phyloP scores from a whole-genome alignment of 2,797 vertebrate species.

The Gallinago solitaria region DNA sequence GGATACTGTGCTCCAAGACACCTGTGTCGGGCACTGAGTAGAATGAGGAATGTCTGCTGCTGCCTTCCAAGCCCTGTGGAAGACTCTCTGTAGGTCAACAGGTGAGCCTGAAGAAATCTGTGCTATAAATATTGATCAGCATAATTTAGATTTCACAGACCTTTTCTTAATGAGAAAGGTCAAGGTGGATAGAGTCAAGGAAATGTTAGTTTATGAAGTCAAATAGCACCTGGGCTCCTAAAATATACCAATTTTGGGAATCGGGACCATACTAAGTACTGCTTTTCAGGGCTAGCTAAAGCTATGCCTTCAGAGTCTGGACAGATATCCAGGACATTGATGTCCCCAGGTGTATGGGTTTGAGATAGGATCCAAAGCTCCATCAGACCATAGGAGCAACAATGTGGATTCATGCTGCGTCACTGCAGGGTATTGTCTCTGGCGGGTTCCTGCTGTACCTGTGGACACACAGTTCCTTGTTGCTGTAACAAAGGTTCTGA shows the following conservation, averaged over 20 bases:
- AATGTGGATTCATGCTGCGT: rapidly evolving
- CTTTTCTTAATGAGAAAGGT: neutral
- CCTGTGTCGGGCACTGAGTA: neutral
- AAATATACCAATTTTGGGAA: neutral
- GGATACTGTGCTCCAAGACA: neutral
- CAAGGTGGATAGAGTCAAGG: neutral
- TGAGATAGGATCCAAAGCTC: neutral
- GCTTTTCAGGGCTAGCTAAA: neutral
- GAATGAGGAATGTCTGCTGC: neutral
- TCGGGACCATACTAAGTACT: too few species aligned
- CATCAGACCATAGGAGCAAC: neutral
- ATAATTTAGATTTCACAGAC: neutral
- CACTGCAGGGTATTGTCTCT: neutral
- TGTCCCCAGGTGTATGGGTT: neutral
- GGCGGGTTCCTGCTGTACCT: rapidly evolving
- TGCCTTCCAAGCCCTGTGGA: neutral
- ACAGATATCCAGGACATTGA: neutral
- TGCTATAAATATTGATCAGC: neutral
- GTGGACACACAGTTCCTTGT: neutral
- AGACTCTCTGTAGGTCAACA: neutral
- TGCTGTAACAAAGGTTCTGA: neutral
- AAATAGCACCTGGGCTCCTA: neutral
- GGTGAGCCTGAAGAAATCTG: neutral
- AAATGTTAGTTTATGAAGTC: neutral
- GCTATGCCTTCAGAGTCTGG: neutral